Conservation (phyloP, 2,797 vertebrate species). For the Enteromius thamalakanensis region DNA sequence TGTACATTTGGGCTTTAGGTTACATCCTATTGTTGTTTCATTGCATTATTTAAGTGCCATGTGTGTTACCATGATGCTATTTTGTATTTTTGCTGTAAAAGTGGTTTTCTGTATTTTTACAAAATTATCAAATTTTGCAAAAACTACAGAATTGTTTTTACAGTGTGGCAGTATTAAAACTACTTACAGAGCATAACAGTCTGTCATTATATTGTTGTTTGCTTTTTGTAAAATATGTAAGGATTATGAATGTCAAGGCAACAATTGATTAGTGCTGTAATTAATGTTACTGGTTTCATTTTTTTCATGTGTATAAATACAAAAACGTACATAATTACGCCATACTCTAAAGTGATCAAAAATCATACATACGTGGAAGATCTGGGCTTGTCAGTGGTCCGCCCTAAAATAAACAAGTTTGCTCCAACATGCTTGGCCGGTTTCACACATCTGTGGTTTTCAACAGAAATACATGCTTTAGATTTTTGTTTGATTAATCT, state of each 20-base stretch:
- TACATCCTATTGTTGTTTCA: too few species aligned
- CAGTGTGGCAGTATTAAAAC: not conserved
- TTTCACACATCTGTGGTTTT: constrained; percentile 29
- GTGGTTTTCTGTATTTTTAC: too few species aligned
- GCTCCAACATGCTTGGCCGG: not conserved
- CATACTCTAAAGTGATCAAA: not conserved
- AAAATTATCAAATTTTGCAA: too few species aligned
- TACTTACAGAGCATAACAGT: not conserved
- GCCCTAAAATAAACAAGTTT: not conserved
- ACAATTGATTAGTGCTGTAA: not conserved
- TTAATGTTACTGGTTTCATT: not conserved
- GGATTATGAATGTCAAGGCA: not conserved
- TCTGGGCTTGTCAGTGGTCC: not conserved
- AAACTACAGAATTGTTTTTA: too few species aligned
- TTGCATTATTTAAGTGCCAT: too few species aligned
- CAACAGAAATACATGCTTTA: not conserved
- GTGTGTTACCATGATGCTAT: too few species aligned
- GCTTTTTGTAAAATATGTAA: not conserved
- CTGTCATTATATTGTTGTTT: not conserved
- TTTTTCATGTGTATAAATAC: not conserved
- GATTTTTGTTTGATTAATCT: not conserved
- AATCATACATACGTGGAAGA: not conserved
- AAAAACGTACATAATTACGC: not conserved
- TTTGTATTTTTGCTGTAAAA: too few species aligned
- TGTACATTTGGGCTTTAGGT: too few species aligned